Percentiles rank a stretch among this genome's conserved stretches.
These are phyloP conservation scores for Morus bassanus DNA, from an alignment of 2,797 vertebrate species.

Conservation along the genomic window DNA sequence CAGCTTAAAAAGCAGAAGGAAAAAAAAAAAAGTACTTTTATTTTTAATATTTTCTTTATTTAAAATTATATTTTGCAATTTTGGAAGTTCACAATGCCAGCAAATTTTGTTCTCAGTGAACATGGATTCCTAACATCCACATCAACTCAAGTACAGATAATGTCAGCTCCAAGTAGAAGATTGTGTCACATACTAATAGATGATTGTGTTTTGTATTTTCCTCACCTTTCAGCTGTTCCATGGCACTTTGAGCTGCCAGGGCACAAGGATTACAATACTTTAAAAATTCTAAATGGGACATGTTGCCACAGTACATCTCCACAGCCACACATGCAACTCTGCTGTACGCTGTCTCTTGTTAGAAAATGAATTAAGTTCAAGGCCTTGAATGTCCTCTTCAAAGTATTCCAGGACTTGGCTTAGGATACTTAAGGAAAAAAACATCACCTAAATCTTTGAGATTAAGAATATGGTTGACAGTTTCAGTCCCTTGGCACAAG, in stretches of 20 bases:
- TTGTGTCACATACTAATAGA: neutral
- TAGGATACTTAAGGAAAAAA: neutral
- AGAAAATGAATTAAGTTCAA: conserved; percentile 8
- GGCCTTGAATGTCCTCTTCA: neutral
- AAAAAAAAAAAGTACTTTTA: neutral
- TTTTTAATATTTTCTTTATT: neutral
- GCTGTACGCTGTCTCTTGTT: neutral
- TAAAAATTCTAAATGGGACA: neutral
- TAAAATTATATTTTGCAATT: neutral
- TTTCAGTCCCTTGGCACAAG: neutral
- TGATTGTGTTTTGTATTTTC: neutral
- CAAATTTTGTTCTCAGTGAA: neutral
- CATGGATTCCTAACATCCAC: neutral
- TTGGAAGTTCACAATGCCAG: neutral
- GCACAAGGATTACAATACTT: neutral
- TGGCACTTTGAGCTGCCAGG: neutral
- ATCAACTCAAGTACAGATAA: neutral
- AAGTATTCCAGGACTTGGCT: neutral
- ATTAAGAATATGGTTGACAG: neutral
- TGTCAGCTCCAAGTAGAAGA: neutral
- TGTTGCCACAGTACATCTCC: neutral
- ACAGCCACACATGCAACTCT: neutral
- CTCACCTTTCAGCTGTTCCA: neutral
- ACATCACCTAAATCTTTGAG: neutral
- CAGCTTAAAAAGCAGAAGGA: neutral